A percentile compares a stretch with the other conserved stretches of the same genome.
phyloP scores from a whole-genome alignment of 2,113 vertebrate genomes.

The Scophthalmus maximus region DNA sequence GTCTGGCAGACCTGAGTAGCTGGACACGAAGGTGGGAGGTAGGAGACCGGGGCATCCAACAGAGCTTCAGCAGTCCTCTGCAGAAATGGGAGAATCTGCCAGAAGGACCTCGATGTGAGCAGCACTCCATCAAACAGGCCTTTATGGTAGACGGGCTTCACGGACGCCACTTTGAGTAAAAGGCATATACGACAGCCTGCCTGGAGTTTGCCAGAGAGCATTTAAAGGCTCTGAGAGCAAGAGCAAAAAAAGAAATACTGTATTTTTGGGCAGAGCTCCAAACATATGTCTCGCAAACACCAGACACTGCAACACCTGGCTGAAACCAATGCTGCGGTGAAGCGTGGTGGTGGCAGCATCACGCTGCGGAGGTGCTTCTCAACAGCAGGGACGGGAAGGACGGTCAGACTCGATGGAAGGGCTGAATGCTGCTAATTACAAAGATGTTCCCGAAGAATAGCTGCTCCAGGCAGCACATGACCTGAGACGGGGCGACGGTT shows the following conservation, averaged over 20 bases:
- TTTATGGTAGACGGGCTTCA: not conserved
- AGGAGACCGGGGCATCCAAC: too few relatives aligned
- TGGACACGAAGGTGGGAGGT: not conserved
- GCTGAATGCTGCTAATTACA: not conserved
- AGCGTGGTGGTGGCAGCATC: not conserved
- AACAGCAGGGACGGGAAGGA: too few relatives aligned
- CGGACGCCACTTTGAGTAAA: not conserved
- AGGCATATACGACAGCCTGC: not conserved
- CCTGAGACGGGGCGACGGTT: too few relatives aligned
- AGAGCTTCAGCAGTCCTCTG: too few relatives aligned
- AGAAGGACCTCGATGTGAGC: not conserved
- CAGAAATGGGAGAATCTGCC: not conserved
- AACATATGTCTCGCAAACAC: not conserved
- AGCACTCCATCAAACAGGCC: not conserved
- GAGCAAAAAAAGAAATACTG: too few relatives aligned
- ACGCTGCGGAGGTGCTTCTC: not conserved
- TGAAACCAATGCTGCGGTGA: not conserved
- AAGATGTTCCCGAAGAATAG: not conserved
- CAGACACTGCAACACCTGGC: not conserved
- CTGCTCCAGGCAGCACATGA: too few relatives aligned
- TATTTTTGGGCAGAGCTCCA: not conserved
- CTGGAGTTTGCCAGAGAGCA: not conserved
- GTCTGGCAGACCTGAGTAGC: not conserved
- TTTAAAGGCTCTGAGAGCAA: not conserved
- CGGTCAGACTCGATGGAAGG: not conserved